Percentiles rank a stretch among this genome's conserved stretches.
Evolutionary conservation across 2,113 vertebrate species (phyloP).

Genomic region (Carassius carassius): DNA sequence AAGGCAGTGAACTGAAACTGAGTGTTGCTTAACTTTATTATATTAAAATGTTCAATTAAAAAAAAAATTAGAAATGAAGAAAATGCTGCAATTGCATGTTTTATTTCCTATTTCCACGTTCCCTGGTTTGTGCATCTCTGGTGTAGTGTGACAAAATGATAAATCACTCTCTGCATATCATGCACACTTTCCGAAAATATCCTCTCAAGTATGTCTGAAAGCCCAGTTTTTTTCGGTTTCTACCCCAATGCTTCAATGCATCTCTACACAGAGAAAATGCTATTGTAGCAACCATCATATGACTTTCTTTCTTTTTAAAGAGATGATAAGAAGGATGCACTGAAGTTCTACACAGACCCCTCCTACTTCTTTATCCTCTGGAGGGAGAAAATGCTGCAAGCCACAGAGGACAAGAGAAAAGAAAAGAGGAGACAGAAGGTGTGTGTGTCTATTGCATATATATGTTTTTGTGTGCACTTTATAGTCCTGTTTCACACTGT

Average conservation of each 20-base stretch:
- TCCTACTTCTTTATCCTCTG: constrained; percentile 94
- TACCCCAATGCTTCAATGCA: background rate
- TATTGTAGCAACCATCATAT: background rate
- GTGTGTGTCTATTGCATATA: constrained; percentile 39
- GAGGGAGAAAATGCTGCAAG: constrained; percentile 96
- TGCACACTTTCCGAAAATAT: background rate
- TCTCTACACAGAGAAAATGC: too few species aligned
- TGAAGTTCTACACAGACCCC: constrained; percentile 92
- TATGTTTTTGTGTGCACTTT: constrained; percentile 32
- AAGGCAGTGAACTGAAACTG: background rate
- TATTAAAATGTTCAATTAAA: too few species aligned
- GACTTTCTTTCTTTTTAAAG: constrained; percentile 61
- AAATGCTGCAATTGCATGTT: background rate
- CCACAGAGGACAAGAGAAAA: constrained; percentile 91
- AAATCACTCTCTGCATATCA: background rate
- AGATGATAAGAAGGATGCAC: constrained; percentile 89
- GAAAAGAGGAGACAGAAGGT: constrained; percentile 93
- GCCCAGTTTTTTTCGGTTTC: background rate
- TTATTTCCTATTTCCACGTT: background rate
- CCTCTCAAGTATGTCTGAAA: background rate
- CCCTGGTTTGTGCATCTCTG: background rate
- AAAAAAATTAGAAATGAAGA: background rate
- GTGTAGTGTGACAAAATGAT: background rate
- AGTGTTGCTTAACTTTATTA: too few species aligned
- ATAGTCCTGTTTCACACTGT: background rate